phyloP scores from a whole-genome alignment of 2,888 invertebrate species.

The Clusia tigrina region DNA sequence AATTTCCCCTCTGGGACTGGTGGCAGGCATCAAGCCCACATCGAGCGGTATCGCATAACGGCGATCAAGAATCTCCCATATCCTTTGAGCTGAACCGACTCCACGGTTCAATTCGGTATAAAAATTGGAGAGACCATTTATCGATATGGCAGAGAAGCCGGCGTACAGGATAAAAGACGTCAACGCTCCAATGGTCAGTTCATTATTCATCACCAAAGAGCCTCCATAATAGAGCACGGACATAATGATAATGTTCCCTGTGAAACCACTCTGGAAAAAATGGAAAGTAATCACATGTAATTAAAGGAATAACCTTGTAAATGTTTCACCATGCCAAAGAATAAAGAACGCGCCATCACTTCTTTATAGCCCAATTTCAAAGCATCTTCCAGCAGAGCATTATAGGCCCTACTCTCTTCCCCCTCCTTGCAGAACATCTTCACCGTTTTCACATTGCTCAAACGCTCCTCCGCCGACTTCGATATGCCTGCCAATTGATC shows the following conservation, averaged over 20 bases:
- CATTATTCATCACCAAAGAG: slow-evolving; percentile 81
- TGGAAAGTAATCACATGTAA: slow-evolving; percentile 27
- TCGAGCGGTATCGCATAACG: slow-evolving; percentile 77
- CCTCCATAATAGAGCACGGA: slow-evolving; percentile 93
- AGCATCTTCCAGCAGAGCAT: slow-evolving; percentile 73
- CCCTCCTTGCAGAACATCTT: slow-evolving; percentile 89
- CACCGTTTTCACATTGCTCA: slow-evolving; percentile 91
- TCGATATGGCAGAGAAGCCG: slow-evolving; percentile 89
- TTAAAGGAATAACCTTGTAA: slow-evolving; percentile 2
- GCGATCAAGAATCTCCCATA: slow-evolving; percentile 90
- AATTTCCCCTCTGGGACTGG: slow-evolving; percentile 70
- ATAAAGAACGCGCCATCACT: slow-evolving; percentile 84
- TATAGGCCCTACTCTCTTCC: slow-evolving; percentile 77
- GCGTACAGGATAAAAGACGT: slow-evolving; percentile 95
- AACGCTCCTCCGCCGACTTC: slow-evolving; percentile 88
- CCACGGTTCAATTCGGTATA: slow-evolving; percentile 95
- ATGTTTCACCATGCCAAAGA: slow-evolving; percentile 83
- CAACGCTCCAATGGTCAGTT: slow-evolving; percentile 83
- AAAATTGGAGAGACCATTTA: slow-evolving; percentile 89
- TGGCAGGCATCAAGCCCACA: slow-evolving; percentile 58
- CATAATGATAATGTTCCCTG: slow-evolving; percentile 89
- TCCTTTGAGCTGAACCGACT: slow-evolving; percentile 86
- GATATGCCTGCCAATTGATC: slow-evolving; percentile 72
- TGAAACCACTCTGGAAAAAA: slow-evolving; percentile 76
- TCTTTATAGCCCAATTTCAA: slow-evolving; percentile 85